Base-by-base conservation (phyloP, 2,797 vertebrate genomes). In the Anabas testudineus region DNA sequence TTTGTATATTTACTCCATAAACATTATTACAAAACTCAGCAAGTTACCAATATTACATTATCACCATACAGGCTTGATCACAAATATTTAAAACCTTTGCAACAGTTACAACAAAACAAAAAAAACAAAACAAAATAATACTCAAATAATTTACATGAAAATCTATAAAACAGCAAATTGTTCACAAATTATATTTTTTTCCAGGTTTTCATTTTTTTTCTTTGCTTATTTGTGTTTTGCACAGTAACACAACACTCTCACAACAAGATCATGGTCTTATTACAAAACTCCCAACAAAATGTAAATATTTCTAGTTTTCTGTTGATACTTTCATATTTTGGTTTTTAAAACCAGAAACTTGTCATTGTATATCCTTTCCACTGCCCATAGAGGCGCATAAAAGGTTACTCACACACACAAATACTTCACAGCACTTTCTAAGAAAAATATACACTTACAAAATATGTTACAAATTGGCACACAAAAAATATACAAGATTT, bases 401-500 rank as follows among this genome's bases (percentile, higher is more conserved):
- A 98, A 97, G 98, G 96, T 97, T 95, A 96, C 92, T 92, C 93
- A 97, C 96, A 96, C 97, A 97, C 97, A 99, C 96, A 97, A 97
- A 99, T 97, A 99, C 97, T 98, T 97, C 98, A 99, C 98, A 97
- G 95, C 97, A 99, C 98, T 99, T 99, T 95, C 98, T 99, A 99
- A 98, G 97, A 99, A 99, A 99, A 99, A 99, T 99, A 99, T 98
- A 99, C 98, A 99, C 97, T 97, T 99, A 99, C 97, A 99, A 99
- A 99, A 99, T 99, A 99, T 99, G 95, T 98, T 99, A 99, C 98
- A 99, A 99, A 99, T 99, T 98, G 97, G 97, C 97, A 99, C 98
- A 98, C 97, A 98, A 99, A 99, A 99, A 99, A 99, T 99, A 99
- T 99, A 99, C 98, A 99, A 98, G 97, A 98, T 98, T 98, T 98